Conservation (phyloP, 2,797 vertebrate species). For the Pseudochaenichthys georgianus region DNA sequence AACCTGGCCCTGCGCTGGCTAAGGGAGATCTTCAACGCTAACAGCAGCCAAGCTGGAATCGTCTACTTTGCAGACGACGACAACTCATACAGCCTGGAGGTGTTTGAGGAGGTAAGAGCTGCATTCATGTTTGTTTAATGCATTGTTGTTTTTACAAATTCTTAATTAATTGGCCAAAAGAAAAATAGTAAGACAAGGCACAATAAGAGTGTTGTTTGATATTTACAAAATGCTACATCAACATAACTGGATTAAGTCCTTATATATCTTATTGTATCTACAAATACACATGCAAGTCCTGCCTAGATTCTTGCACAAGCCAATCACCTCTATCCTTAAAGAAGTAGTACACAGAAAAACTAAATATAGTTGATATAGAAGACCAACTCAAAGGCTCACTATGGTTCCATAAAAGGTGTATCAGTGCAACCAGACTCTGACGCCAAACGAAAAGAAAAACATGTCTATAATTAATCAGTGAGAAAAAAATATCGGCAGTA, state of each 20-base stretch:
- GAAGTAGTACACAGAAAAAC: no score
- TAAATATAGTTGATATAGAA: no score
- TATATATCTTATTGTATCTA: not conserved
- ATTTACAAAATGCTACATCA: not conserved
- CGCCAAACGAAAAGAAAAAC: no score
- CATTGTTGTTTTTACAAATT: not conserved
- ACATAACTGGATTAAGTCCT: not conserved
- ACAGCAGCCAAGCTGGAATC: conserved; percentile 92
- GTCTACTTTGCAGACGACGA: conserved; percentile 97
- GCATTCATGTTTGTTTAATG: not conserved
- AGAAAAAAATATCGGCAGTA: no score
- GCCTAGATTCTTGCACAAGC: not conserved
- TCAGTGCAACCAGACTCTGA: no score
- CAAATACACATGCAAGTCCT: not conserved
- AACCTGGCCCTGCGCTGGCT: conserved; percentile 96
- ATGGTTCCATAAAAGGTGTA: no score
- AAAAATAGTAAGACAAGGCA: not conserved
- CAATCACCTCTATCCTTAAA: not conserved
- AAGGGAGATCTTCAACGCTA: conserved; percentile 93
- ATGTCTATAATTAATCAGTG: no score
- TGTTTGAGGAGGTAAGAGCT: conserved; percentile 92
- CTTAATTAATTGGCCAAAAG: not conserved
- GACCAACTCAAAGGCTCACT: no score
- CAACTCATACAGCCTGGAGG: conserved; percentile 98
- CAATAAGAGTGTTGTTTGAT: not conserved